Evolutionary conservation across 2,113 vertebrate genomes (phyloP).

Genomic region (Catharus minimus): DNA sequence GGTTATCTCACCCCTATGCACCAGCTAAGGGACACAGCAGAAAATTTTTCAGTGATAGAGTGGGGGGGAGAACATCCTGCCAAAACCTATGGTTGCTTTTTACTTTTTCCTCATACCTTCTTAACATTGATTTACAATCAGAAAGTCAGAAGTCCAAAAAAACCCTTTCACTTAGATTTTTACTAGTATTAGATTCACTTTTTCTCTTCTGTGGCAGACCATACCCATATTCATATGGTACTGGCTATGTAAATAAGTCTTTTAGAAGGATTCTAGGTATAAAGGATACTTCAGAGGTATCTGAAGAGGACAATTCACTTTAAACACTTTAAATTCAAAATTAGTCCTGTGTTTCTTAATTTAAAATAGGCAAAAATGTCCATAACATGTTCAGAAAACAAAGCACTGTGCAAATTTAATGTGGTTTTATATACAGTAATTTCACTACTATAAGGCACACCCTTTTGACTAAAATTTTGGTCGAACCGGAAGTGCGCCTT

Average conservation of each 20-base stretch:
- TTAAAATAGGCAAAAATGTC: not conserved
- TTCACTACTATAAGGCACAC: no score
- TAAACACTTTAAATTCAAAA: not conserved
- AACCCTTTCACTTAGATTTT: rapidly evolving
- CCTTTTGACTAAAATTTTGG: no score
- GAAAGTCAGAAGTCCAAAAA: not conserved
- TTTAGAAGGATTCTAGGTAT: not conserved
- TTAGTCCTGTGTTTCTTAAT: not conserved
- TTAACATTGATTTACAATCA: not conserved
- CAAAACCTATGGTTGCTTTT: not conserved
- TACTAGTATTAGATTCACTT: not conserved
- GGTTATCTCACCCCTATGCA: rapidly evolving
- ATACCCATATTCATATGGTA: not conserved
- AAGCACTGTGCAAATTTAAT: not conserved
- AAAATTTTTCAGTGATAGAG: no score
- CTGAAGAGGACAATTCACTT: not conserved
- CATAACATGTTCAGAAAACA: not conserved
- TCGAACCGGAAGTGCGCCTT: no score
- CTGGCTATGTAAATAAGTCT: not conserved
- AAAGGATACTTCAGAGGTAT: not conserved
- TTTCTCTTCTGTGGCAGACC: not conserved
- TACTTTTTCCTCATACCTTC: not conserved
- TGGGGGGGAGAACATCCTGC: not conserved
- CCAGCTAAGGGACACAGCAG: not conserved
- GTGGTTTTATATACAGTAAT: not conserved